A percentile compares a stretch with the other conserved stretches of the same genome.
Evolutionary conservation across 2,113 vertebrate genomes (phyloP).

Genomic region (Tonatia bakeri): DNA sequence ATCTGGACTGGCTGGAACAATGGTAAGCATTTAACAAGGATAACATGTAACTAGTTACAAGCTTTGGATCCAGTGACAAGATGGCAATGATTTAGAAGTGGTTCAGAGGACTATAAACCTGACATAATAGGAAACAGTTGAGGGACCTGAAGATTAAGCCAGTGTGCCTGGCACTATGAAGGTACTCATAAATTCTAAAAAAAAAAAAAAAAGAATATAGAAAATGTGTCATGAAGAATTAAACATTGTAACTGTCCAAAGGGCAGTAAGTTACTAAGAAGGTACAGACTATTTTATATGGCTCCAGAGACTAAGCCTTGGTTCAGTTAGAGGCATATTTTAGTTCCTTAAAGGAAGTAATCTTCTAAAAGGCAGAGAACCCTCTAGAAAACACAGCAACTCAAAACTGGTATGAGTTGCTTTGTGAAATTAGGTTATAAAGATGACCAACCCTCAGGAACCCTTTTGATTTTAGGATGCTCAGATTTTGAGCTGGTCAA

Average conservation of each 20-base stretch:
- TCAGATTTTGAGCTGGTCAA: constrained; percentile 16
- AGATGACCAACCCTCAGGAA: background rate
- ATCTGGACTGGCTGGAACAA: background rate
- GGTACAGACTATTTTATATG: background rate
- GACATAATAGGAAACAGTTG: background rate
- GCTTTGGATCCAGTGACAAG: constrained; percentile 7
- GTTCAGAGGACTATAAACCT: constrained; percentile 24
- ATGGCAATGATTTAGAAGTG: constrained; percentile 6
- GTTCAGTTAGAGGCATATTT: background rate
- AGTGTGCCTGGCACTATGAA: background rate
- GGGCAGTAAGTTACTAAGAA: background rate
- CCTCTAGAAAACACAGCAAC: background rate
- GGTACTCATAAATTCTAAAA: background rate
- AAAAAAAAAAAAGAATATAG: background rate
- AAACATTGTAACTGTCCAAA: background rate
- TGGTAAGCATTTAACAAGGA: constrained; percentile 26
- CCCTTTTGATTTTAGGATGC: background rate
- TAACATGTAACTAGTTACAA: constrained; percentile 33
- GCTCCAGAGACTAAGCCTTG: background rate
- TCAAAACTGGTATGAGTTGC: background rate
- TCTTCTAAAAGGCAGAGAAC: constrained; percentile 5
- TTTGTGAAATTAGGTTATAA: background rate
- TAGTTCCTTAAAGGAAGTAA: constrained; percentile 14
- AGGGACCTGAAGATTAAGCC: background rate
- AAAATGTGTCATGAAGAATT: background rate